Evolutionary conservation across 2,113 vertebrate genomes (phyloP), one percentile per base, ranked within the genome.

Genomic region (Nanger granti): DNA sequence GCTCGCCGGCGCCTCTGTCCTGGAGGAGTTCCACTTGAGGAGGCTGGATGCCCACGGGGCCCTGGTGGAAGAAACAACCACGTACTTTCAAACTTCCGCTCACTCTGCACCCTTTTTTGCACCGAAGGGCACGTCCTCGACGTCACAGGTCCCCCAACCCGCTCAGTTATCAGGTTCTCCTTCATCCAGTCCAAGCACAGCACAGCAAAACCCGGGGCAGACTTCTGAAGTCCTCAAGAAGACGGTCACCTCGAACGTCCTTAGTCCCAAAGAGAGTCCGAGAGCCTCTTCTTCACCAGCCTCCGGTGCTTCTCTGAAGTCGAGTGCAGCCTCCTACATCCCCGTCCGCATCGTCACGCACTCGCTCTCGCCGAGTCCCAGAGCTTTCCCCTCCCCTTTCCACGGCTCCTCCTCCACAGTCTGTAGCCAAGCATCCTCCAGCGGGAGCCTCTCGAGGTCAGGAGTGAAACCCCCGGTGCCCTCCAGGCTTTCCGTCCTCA

Each of bases 401-500:
- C 98, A 98, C 0, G 98, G 99, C 47, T 99, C 99, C 31, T 99
- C 99, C 41, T 99, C 99, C 0, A 99, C 99, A 3, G 69, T 99
- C 93, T 99, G 99, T 79, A 98, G 98, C 94, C 98, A 97, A 47
- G 96, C 79, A 83, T 99, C 99, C 10, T 98, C 98, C 9, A 98
- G 97, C 90, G 96, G 96, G 80, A 98, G 88, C 89, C 97, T 97
- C 73, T 79, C 95, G 2, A 98, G 94, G 54, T 82, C 98, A 47
- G 98, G 98, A 83, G 97, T 97, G 95, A 98, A 98, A 83, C 99
- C 99, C 28, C 98, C 98, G 47, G 98, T 99, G 62, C 99, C 99
- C 93, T 99, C 99, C 29, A 99, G 99, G 37, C 98, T 99, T 60
- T 99, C 99, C 87, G 98, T 99, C 41, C 99, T 99, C 96, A 99